A percentile compares a stretch with the other conserved stretches of the same genome.
Conservation (phyloP, 2,888 invertebrate genomes). For the Platycnemis pennipes region DNA sequence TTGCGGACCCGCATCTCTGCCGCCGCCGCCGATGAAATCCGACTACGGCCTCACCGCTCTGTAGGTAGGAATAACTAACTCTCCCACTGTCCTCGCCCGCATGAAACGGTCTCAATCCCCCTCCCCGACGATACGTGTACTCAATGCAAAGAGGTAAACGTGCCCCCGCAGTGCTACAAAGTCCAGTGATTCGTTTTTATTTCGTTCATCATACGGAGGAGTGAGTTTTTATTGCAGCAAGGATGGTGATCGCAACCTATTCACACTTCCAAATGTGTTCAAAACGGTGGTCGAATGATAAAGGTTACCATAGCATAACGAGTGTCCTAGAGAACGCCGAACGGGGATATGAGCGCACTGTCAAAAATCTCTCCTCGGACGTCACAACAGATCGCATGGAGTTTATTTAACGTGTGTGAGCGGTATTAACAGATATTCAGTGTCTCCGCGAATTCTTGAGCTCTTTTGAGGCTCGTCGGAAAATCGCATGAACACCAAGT, state of each 20-base stretch:
- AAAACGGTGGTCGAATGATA: conserved; percentile 42
- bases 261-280: conserved; percentile 29
- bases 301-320: conserved; percentile 42
- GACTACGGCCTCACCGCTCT: conserved; percentile 89
- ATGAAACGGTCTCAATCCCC: background rate
- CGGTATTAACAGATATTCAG: background rate
- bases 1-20: conserved; percentile 75
- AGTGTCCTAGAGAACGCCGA: background rate
- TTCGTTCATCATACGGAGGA: background rate
- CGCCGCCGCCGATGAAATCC: conserved; percentile 87
- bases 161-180: background rate
- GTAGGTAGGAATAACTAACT: conserved; percentile 35
- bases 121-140: background rate
- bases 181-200: background rate
- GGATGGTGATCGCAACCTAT: background rate
- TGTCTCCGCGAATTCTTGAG: background rate
- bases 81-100: background rate
- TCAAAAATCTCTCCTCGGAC: background rate
- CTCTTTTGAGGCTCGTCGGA: no score
- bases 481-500: background rate
- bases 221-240: background rate
- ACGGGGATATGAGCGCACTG: background rate
- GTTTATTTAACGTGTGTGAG: background rate
- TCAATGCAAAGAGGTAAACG: background rate
- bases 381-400: background rate